Conservation (phyloP, 2,888 invertebrate genomes). For the Phyllotreta cruciferae region DNA sequence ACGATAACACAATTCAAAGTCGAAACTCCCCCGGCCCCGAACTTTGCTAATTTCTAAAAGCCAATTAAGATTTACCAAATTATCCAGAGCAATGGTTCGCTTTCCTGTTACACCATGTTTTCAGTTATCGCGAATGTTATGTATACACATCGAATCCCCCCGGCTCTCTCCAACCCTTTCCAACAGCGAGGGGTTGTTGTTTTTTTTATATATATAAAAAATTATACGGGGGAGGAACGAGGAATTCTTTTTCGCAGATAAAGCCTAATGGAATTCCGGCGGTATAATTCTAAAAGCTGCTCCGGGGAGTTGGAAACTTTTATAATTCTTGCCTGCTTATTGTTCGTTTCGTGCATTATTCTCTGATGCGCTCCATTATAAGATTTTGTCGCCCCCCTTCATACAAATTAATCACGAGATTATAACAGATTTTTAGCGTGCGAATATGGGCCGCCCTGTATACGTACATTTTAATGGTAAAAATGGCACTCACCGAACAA, state of each 20-base stretch:
- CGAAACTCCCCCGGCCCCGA: constrained; percentile 41
- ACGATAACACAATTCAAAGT: constrained; percentile 46
- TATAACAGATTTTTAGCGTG: no score
- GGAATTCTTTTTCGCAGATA: no score
- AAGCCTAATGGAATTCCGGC: constrained; percentile 12
- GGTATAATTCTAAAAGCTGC: constrained; percentile 21
- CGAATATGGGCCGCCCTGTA: no score
- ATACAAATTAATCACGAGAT: background rate
- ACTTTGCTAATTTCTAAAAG: constrained; percentile 44
- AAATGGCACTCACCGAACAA: constrained; percentile 37
- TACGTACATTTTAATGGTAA: no score
- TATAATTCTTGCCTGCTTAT: background rate
- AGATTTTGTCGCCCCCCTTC: background rate
- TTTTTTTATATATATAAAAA: no score
- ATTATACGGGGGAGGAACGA: no score
- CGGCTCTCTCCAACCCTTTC: no score
- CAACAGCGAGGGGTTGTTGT: no score
- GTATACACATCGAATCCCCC: no score
- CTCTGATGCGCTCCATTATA: background rate
- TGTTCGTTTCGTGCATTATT: background rate
- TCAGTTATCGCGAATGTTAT: background rate
- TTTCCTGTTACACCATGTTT: constrained; percentile 46
- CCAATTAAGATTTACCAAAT: constrained; percentile 48
- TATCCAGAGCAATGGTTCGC: constrained; percentile 43
- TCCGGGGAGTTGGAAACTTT: constrained; percentile 16